Conservation (phyloP, 2,113 vertebrate species). For the Lophotis ruficrista region DNA sequence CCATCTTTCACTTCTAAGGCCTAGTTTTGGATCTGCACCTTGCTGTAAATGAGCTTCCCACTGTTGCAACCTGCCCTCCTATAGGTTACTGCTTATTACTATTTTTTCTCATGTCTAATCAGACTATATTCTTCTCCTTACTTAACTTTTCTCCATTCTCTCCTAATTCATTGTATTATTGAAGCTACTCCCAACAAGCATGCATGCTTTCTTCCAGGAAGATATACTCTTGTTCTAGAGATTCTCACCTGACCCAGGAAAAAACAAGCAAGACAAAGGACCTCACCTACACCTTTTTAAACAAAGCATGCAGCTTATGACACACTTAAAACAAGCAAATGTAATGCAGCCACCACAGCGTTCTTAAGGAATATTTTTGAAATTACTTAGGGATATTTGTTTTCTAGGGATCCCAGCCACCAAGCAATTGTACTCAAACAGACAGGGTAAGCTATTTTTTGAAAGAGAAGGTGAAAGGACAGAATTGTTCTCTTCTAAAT, state of each 20-base stretch:
- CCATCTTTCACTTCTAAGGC: neutral
- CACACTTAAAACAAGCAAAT: neutral
- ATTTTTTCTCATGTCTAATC: neutral
- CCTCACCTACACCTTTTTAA: neutral
- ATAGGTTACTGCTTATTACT: neutral
- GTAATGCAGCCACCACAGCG: accelerated
- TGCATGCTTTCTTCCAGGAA: neutral
- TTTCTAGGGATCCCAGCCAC: neutral
- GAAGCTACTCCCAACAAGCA: neutral
- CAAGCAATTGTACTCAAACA: neutral
- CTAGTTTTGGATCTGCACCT: neutral
- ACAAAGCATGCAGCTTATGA: neutral
- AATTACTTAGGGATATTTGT: neutral
- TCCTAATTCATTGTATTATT: neutral
- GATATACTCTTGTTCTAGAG: neutral
- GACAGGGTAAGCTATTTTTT: neutral
- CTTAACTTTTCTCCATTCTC: neutral
- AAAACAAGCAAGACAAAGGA: neutral
- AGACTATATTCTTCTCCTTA: neutral
- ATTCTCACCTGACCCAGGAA: neutral
- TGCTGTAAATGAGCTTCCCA: neutral
- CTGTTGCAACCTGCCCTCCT: neutral
- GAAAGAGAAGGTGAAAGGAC: neutral
- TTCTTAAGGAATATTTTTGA: neutral
- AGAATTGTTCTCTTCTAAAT: neutral